Conservation (phyloP, 2,797 vertebrate genomes). For the Champsocephalus gunnari region DNA sequence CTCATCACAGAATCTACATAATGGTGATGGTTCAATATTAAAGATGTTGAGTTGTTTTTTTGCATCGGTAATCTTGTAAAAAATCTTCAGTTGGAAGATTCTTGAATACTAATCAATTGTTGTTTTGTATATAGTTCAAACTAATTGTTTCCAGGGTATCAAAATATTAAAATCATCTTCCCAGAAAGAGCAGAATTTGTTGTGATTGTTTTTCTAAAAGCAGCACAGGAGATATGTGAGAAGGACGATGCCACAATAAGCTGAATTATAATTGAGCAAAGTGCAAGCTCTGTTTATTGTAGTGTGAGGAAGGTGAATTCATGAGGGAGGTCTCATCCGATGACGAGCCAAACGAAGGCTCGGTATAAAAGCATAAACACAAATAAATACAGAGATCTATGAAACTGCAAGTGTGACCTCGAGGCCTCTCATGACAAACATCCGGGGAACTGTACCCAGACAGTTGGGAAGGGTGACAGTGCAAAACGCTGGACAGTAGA, state of each 20-base stretch:
- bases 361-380: conserved; percentile 24
- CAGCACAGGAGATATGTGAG: conserved; percentile 30
- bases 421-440: conserved; percentile 41
- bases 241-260: conserved; percentile 49
- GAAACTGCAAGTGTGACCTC: conserved; percentile 32
- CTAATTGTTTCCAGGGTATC: no score
- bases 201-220: conserved; percentile 47
- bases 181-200: no score
- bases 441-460: conserved; percentile 43
- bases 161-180: no score
- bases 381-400: conserved; percentile 32
- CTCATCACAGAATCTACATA: no score
- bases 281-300: conserved; percentile 57
- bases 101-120: no score
- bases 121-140: no score
- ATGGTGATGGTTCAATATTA: no score
- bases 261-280: conserved; percentile 60
- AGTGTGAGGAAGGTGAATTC: conserved; percentile 58
- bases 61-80: no score
- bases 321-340: conserved; percentile 61
- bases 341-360: conserved; percentile 50
- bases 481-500: conserved; percentile 23
- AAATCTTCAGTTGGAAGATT: no score
- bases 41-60: no score
- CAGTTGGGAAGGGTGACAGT: conserved; percentile 27